phyloP scores from a whole-genome alignment of 1,140 invertebrate genomes.

The Brachionus rotundiformis region DNA sequence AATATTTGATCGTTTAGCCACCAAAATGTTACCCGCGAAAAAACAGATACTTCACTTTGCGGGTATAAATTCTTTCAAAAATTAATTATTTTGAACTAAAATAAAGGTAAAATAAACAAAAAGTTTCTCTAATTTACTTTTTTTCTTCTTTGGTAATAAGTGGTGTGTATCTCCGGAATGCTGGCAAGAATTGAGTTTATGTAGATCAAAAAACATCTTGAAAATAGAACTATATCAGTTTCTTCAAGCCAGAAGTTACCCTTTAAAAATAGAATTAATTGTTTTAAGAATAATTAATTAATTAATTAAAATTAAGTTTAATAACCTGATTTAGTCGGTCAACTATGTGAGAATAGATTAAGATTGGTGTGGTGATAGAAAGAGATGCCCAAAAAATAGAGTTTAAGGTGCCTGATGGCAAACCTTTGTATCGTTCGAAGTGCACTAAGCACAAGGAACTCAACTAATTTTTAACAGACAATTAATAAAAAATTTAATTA shows the following conservation, averaged over 20 bases:
- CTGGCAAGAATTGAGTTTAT: conserved; percentile 5
- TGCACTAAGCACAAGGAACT: neutral
- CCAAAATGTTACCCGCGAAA: neutral
- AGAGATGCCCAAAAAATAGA: conserved; percentile 1
- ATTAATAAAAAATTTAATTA: neutral
- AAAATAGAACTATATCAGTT: neutral
- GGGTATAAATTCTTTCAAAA: neutral
- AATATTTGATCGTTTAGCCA: conserved; percentile 23
- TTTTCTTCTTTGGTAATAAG: neutral
- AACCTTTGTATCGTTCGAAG: neutral
- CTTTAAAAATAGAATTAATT: too few species aligned
- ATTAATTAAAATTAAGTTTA: neutral
- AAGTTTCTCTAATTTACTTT: neutral
- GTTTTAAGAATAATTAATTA: too few species aligned
- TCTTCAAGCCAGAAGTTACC: neutral
- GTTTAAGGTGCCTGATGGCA: neutral
- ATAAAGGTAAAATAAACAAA: too few species aligned
- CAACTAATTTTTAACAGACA: neutral
- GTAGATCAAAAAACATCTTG: neutral
- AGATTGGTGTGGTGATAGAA: neutral
- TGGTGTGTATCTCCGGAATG: neutral
- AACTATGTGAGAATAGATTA: neutral
- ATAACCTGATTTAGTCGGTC: neutral
- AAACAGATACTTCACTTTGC: neutral
- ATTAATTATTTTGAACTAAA: neutral